These are phyloP conservation scores for Uropetala carovei DNA, from an alignment of 2,888 invertebrate genomes.

Conservation along the genomic window DNA sequence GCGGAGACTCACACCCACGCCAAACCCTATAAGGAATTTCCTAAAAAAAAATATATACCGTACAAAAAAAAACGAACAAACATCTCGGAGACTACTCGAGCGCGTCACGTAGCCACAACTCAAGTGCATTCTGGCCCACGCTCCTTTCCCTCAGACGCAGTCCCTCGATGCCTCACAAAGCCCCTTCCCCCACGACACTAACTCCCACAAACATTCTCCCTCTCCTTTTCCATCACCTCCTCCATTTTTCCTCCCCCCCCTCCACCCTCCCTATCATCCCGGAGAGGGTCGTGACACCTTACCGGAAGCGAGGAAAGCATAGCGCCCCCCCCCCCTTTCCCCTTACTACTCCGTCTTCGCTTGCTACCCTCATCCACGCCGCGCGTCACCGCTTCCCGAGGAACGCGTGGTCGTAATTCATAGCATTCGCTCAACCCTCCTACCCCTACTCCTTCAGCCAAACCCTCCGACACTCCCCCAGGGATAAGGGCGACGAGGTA, in stretches of 20 bases:
- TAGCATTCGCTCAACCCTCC: too few species aligned
- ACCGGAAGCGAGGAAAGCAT: constrained; percentile 22
- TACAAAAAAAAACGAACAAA: not conserved
- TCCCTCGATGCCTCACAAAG: too few species aligned
- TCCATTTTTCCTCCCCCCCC: not conserved
- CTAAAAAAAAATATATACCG: not conserved
- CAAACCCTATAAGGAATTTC: not conserved
- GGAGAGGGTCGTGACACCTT: constrained; percentile 30
- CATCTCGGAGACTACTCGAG: not conserved
- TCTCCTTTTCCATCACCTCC: not conserved
- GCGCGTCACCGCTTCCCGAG: too few species aligned
- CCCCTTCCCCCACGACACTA: too few species aligned
- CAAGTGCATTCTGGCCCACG: too few species aligned
- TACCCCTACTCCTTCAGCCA: too few species aligned
- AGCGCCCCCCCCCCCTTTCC: not conserved
- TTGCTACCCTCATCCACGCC: not conserved
- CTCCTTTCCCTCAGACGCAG: too few species aligned
- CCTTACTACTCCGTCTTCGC: not conserved
- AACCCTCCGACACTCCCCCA: too few species aligned
- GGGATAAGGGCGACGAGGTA: too few species aligned
- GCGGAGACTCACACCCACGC: not conserved
- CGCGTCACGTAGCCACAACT: not conserved
- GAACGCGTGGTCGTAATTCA: too few species aligned
- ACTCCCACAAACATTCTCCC: not conserved
- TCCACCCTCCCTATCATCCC: not conserved